Evolutionary conservation across 2,888 invertebrate genomes (phyloP).

Genomic region (Zhuqinia jingwanae): DNA sequence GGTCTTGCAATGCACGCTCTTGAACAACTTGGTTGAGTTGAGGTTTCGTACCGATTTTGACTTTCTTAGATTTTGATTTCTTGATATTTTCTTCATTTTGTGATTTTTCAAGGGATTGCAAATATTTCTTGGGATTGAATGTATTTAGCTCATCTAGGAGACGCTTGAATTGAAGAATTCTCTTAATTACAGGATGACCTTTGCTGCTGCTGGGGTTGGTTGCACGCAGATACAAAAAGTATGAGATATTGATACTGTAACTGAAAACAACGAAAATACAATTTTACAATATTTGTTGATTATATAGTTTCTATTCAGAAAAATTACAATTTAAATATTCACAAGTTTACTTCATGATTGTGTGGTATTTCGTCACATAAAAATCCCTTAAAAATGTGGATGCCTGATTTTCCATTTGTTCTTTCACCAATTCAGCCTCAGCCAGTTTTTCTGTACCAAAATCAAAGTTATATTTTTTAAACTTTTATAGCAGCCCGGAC

Average conservation of each 20-base stretch:
- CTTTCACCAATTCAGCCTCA: constrained; percentile 86
- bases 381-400: constrained; percentile 86
- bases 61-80: constrained; percentile 6
- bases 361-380: constrained; percentile 86
- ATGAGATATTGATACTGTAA: constrained; percentile 92
- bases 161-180: constrained; percentile 90
- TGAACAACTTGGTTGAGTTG: neutral
- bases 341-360: constrained; percentile 83
- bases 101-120: constrained; percentile 58
- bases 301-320: no score
- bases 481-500: no score
- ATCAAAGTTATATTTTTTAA: neutral
- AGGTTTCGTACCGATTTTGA: neutral
- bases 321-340: neutral
- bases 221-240: constrained; percentile 92
- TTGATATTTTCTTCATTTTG: no score
- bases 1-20: constrained; percentile 80
- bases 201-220: constrained; percentile 81
- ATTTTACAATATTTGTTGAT: neutral
- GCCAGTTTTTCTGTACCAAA: constrained; percentile 82
- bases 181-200: constrained; percentile 94
- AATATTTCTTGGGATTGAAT: constrained; percentile 74
- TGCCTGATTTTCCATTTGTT: constrained; percentile 85
- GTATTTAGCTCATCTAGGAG: constrained; percentile 86
- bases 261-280: constrained; percentile 83